Base-by-base conservation (phyloP, 2,113 vertebrate genomes). In the Tragelaphus imberbis region DNA sequence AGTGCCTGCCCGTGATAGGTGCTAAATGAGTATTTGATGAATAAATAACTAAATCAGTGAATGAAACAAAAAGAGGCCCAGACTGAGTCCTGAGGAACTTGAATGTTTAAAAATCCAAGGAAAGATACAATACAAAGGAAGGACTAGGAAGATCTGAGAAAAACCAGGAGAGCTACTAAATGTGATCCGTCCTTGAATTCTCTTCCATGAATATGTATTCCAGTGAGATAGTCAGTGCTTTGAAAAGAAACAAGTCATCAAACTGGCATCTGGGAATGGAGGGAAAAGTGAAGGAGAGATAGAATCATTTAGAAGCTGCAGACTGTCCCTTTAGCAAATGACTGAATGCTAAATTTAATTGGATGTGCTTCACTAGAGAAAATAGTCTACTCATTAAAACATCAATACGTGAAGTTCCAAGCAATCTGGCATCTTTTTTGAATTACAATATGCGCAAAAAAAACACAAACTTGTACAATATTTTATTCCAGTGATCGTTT, bases 291-390 rank as follows among this genome's bases (percentile, higher is more conserved):
- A 93, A 97, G 95, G 88, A 98, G 97, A 97, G 95, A 16, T 96
- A 89, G 61, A 98, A 68, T 98, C 95, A 97, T 98, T 98, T 97
- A 96, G 95, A 98, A 98, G 94, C 95, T 98, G 63, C 94, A 98
- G 96, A 97, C 94, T 98, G 95, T 98, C 98, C 97, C 89, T 98
- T 98, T 98, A 97, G 98, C 86, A 98, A 97, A 97, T 98, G 98
- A 95, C 93, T 97, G 95, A 97, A 97, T 98, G 95, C 94, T 98
- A 98, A 97, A 84, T 98, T 98, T 98, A 98, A 99, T 98, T 99
- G 98, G 97, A 98, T 98, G 98, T 98, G 97, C 98, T 98, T 98
- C 97, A 98, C 96, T 98, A 98, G 98, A 98, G 98, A 98, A 99
- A 98, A 98, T 94, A 98, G 97, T 95, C 75, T 96, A 94, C 91